Evolutionary conservation across 2,113 vertebrate species (phyloP).

Genomic region (Sardina pilchardus): DNA sequence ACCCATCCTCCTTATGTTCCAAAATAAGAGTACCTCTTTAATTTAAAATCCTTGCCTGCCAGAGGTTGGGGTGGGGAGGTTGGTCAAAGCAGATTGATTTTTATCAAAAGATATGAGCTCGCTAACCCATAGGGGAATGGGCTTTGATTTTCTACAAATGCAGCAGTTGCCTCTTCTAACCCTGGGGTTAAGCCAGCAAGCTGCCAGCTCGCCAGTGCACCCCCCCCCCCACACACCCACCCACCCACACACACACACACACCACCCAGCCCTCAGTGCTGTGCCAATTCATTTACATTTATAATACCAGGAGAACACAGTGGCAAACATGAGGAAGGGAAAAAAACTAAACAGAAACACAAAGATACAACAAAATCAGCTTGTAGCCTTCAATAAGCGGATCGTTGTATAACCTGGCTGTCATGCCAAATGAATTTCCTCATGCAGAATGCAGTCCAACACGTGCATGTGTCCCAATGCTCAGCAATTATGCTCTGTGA

Average conservation of each 20-base stretch:
- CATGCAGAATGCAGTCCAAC: slow-evolving; percentile 17
- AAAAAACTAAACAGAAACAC: background rate
- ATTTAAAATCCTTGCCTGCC: background rate
- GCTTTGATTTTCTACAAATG: slow-evolving; percentile 5
- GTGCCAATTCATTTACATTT: background rate
- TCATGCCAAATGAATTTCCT: slow-evolving; percentile 6
- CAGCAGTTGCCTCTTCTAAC: background rate
- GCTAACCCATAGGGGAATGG: background rate
- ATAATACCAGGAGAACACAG: background rate
- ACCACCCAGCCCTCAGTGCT: too few species aligned
- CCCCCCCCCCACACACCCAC: background rate
- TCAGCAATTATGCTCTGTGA: slow-evolving; percentile 4
- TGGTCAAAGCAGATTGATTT: slow-evolving; percentile 17
- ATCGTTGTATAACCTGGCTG: slow-evolving; percentile 18
- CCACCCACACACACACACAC: background rate
- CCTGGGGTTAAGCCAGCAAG: slow-evolving; percentile 7
- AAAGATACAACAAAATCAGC: background rate
- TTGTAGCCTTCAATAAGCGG: background rate
- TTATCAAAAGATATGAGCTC: slow-evolving; percentile 16
- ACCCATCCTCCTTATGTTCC: background rate
- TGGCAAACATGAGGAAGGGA: background rate
- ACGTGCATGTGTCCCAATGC: slow-evolving; percentile 12
- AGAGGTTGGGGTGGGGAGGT: background rate
- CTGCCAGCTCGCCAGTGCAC: background rate
- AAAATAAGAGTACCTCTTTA: background rate